A percentile compares a stretch with the other conserved stretches of the same genome.
Evolutionary conservation across 2,113 vertebrate species (phyloP).

Genomic region (Nycticryphes semicollaris): DNA sequence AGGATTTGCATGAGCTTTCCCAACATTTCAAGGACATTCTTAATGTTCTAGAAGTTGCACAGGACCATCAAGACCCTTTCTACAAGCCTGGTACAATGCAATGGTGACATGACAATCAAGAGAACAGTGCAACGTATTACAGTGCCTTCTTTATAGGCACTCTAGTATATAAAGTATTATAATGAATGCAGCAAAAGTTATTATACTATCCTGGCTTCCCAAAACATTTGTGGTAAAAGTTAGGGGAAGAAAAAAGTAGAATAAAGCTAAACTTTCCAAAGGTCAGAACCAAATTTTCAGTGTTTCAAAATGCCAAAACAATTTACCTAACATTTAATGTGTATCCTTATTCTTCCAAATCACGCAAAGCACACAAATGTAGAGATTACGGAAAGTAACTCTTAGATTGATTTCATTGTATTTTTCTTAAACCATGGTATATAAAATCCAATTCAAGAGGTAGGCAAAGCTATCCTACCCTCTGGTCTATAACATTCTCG

Average conservation of each 20-base stretch:
- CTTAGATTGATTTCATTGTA: neutral
- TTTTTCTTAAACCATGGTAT: neutral
- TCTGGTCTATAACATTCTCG: neutral
- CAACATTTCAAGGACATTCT: conserved; percentile 11
- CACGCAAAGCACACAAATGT: neutral
- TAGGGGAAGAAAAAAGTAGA: neutral
- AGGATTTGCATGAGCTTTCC: neutral
- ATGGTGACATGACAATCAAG: neutral
- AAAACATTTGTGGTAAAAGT: neutral
- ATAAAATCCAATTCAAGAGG: neutral
- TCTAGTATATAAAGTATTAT: neutral
- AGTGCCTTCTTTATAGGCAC: neutral
- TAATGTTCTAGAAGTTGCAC: neutral
- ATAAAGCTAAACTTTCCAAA: neutral
- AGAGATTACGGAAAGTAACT: neutral
- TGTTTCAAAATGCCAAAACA: neutral
- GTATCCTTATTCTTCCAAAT: neutral
- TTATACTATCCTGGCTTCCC: neutral
- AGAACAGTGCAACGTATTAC: neutral
- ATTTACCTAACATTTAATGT: neutral
- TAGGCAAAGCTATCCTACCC: neutral
- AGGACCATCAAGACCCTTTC: neutral
- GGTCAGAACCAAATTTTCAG: neutral
- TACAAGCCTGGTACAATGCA: neutral
- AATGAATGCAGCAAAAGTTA: neutral